phyloP scores from a whole-genome alignment of 2,113 vertebrate genomes.

The Myrmecobius fasciatus region DNA sequence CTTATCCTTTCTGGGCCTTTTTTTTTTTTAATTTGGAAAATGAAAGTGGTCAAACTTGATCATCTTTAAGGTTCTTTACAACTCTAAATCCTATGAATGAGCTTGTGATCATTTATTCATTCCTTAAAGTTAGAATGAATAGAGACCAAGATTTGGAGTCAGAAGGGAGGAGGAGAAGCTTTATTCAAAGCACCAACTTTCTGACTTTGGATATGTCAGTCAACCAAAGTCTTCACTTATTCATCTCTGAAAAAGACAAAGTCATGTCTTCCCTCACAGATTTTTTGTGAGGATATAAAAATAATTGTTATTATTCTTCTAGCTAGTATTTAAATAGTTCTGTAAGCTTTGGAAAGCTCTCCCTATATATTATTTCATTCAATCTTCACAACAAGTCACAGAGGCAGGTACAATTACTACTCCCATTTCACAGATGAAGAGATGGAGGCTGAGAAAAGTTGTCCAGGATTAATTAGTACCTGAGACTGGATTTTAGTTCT shows the following conservation, averaged over 20 bases:
- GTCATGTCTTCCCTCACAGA: neutral
- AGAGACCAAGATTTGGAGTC: neutral
- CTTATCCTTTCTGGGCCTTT: neutral
- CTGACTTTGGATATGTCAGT: too few relatives aligned
- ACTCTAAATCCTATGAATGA: neutral
- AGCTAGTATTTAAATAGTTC: neutral
- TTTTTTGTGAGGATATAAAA: neutral
- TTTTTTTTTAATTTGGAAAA: neutral
- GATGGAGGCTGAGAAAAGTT: neutral
- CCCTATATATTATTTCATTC: too few relatives aligned
- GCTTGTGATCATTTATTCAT: neutral
- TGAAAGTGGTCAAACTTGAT: neutral
- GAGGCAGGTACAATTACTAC: neutral
- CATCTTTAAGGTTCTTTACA: neutral
- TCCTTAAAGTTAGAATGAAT: neutral
- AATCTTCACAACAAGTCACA: neutral
- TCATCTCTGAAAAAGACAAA: neutral
- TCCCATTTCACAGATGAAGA: neutral
- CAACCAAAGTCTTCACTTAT: neutral
- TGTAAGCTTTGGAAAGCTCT: neutral
- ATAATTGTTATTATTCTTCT: neutral
- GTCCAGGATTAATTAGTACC: neutral
- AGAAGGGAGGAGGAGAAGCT: neutral
- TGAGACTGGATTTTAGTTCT: neutral
- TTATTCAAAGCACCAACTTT: too few relatives aligned